phyloP scores from a whole-genome alignment of 2,797 vertebrate species.

The Lutjanus argentimaculatus region DNA sequence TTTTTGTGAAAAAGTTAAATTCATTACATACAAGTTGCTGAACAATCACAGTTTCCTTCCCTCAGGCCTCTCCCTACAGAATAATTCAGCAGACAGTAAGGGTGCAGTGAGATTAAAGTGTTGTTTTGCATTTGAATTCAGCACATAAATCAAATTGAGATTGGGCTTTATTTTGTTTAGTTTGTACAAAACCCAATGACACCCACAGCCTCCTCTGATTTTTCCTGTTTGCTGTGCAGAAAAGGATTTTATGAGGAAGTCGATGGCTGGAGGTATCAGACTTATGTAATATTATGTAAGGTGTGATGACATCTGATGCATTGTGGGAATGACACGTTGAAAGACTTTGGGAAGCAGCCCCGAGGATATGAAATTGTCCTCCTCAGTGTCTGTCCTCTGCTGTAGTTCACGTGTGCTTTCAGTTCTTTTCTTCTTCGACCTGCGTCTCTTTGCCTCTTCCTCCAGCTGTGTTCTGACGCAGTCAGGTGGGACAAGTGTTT shows the following conservation, averaged over 20 bases:
- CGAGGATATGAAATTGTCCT: constrained; percentile 1
- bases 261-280: background rate
- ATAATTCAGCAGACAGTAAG: background rate
- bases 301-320: constrained; percentile 30
- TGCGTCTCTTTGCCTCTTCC: background rate
- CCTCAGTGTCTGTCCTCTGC: background rate
- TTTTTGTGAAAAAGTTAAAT: background rate
- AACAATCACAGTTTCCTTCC: background rate
- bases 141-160: constrained; percentile 1
- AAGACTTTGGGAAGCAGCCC: background rate
- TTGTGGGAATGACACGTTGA: constrained; percentile 1
- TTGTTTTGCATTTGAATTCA: constrained; percentile 19
- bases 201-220: constrained; percentile 1
- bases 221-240: background rate
- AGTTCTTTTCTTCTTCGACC: background rate
- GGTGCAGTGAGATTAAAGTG: background rate
- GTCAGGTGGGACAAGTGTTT: constrained; percentile 3
- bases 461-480: constrained; percentile 11
- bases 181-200: constrained; percentile 18
- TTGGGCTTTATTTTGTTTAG: background rate
- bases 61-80: background rate
- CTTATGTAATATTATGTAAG: constrained; percentile 32
- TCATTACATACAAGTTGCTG: background rate
- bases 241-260: constrained; percentile 21
- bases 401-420: constrained; percentile 16